Base-by-base conservation (phyloP, 2,113 vertebrate genomes). In the Anoplopoma fimbria region DNA sequence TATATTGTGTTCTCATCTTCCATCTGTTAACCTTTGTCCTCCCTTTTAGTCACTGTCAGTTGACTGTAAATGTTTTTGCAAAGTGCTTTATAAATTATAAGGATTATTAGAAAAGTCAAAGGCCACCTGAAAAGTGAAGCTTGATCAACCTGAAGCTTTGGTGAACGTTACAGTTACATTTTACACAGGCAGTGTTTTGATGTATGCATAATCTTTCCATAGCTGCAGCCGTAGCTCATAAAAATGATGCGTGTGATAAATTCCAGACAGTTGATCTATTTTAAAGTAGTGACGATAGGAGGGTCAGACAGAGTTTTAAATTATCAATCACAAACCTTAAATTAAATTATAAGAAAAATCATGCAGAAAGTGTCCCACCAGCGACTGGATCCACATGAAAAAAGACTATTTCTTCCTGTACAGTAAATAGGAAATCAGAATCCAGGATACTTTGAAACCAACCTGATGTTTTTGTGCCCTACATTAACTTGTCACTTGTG, bases 401-500 rank as follows among this genome's bases (percentile, higher is more conserved):
- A 21, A 40, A 25, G 4, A 6, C 3, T 7, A 1, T 0, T n/a
- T 29, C n/a, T 8, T 68, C 21, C 6, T 33, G 2, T 12, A 29
- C 31, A 77, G 38, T 77, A 25, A 42, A 34, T 10, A 65, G 53
- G 23, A 33, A 34, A 57, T 51, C 1, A 17, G 29, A 9, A 36
- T 27, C 29, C 14, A 42, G 21, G 12, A 21, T 3, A 62, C 29
- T 33, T 12, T 57, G 0, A 34, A 69, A n/a, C 17, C 14, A 58
- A 12, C 2, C 12, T 42, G 75, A 47, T 70, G 36, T 72, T 33
- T 78, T 31, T 58, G 45, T 82, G 77, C 14, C 51, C 45, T 33
- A 73, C 29, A 53, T 83, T 62, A 27, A 64, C 71, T 25, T 47
- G 61, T 77, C 73, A 49, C 36, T 40, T n/a, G 25, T 76, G 25